Conservation (phyloP, 2,888 invertebrate species). For the Volucella inflata region DNA sequence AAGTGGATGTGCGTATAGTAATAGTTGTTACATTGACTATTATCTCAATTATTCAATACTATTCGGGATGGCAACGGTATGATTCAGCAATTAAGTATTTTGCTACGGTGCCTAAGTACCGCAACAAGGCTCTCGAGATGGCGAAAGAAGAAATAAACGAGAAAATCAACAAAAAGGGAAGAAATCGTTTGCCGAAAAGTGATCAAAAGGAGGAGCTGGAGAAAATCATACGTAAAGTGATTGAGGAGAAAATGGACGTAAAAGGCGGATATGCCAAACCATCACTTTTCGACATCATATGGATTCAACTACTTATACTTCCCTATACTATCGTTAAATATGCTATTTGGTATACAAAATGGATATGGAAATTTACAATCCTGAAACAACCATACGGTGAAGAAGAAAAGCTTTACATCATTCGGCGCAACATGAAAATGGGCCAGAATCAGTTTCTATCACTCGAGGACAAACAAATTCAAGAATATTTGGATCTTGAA, state of each 20-base stretch:
- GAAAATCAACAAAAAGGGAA: constrained; percentile 84
- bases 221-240: constrained; percentile 90
- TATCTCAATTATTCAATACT: constrained; percentile 94
- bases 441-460: constrained; percentile 89
- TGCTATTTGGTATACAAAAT: constrained; percentile 89
- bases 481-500: constrained; percentile 89
- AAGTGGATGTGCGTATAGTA: constrained; percentile 95
- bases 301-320: constrained; percentile 91
- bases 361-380: constrained; percentile 92
- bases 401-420: constrained; percentile 93
- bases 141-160: constrained; percentile 86
- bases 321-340: constrained; percentile 90
- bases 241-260: constrained; percentile 97
- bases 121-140: constrained; percentile 90
- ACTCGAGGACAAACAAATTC: constrained; percentile 89
- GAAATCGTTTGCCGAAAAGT: constrained; percentile 85
- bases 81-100: constrained; percentile 94
- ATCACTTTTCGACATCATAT: constrained; percentile 89
- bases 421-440: constrained; percentile 90
- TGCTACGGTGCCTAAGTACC: constrained; percentile 93
- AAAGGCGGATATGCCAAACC: constrained; percentile 96
- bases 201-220: constrained; percentile 92
- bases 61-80: constrained; percentile 90
- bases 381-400: constrained; percentile 90
- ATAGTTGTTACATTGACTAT: constrained; percentile 92